Percentiles rank a stretch among this genome's conserved stretches.
Conservation (phyloP, 2,888 invertebrate species). For the Rhyacophila evoluta region DNA sequence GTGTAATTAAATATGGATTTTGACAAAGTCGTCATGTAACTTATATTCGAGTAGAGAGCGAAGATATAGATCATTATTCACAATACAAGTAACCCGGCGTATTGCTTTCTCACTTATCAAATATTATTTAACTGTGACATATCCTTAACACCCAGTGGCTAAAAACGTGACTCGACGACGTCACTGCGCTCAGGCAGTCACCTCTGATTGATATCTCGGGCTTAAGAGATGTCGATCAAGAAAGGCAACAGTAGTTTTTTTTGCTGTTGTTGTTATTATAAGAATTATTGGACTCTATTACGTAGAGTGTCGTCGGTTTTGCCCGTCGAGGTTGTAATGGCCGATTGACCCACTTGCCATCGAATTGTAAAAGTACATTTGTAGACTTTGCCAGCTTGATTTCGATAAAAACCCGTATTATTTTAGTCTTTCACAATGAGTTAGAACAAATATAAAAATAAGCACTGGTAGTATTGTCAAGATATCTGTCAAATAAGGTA, state of each 20-base stretch:
- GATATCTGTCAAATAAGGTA: too few relatives aligned
- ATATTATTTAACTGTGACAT: too few relatives aligned
- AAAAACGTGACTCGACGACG: neutral
- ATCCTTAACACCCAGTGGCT: neutral
- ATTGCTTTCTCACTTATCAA: too few relatives aligned
- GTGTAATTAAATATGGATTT: too few relatives aligned
- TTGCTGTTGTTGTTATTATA: neutral
- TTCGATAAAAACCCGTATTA: neutral
- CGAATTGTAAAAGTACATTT: neutral
- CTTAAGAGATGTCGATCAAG: slow-evolving; percentile 13
- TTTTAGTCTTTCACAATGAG: too few relatives aligned
- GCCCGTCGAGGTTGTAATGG: neutral
- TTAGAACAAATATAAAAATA: too few relatives aligned
- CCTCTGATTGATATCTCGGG: neutral
- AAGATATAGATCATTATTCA: too few relatives aligned
- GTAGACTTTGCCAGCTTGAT: neutral
- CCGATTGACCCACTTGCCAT: neutral
- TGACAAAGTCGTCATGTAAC: too few relatives aligned
- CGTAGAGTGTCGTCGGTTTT: neutral
- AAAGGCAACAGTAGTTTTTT: neutral
- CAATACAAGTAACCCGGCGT: too few relatives aligned
- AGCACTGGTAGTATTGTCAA: too few relatives aligned
- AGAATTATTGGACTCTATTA: neutral
- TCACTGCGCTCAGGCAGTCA: neutral
- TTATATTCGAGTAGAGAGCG: too few relatives aligned